Conservation (phyloP, 1,140 invertebrate species). For the Drosophila novamexicana region DNA sequence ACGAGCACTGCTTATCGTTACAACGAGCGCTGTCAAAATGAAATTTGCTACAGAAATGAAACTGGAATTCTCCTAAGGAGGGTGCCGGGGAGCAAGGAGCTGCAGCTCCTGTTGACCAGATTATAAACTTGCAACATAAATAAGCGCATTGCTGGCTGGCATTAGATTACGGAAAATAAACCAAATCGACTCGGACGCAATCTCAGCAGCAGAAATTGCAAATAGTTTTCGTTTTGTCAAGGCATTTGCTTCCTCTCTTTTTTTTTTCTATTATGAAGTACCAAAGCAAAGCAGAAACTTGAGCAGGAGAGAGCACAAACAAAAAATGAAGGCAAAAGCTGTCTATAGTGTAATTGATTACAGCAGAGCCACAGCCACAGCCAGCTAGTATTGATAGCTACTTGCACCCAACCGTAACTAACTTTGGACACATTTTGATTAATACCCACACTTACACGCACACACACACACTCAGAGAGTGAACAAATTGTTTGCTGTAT, state of each 20-base stretch:
- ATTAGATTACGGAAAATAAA: conserved; percentile 22
- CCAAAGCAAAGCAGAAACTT: conserved; percentile 6
- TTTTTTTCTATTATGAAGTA: conserved; percentile 19
- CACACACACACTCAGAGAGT: not conserved
- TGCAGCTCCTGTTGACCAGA: conserved; percentile 16
- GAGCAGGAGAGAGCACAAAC: not conserved
- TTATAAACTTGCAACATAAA: conserved; percentile 43
- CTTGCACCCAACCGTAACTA: not conserved
- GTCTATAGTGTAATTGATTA: conserved; percentile 45
- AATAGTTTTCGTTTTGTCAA: conserved; percentile 42
- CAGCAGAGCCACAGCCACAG: conserved; percentile 9
- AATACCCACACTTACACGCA: conserved; percentile 13
- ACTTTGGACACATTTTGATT: conserved; percentile 52
- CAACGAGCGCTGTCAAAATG: conserved; percentile 34
- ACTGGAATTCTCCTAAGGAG: not conserved
- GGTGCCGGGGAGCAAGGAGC: not conserved
- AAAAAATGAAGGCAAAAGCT: conserved; percentile 6
- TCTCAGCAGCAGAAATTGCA: conserved; percentile 36
- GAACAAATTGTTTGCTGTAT: conserved; percentile 36
- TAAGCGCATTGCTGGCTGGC: conserved; percentile 42
- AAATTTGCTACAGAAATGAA: conserved; percentile 23
- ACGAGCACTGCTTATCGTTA: conserved; percentile 40
- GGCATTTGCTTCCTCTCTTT: not conserved
- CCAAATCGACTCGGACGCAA: not conserved
- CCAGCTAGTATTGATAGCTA: conserved; percentile 23